These are phyloP conservation scores for Magallana gigas DNA, from an alignment of 1,140 invertebrate species.

Conservation along the genomic window DNA sequence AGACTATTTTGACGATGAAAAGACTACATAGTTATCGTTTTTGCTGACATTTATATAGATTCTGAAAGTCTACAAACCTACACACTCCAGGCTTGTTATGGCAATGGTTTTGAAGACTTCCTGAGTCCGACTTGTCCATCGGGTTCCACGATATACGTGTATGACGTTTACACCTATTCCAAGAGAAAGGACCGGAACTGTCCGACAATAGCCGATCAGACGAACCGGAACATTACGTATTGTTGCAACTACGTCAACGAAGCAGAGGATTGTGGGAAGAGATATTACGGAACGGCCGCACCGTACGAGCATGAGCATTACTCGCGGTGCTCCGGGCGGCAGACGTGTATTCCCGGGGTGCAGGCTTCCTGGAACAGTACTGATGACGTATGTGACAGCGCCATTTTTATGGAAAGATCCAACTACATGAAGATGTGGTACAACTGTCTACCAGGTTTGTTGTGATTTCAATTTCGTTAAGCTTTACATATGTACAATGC, in stretches of 20 bases:
- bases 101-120: slow-evolving; percentile 2
- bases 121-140: neutral
- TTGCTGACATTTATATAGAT: neutral
- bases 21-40: no score
- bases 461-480: no score
- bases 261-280: slow-evolving; percentile 50
- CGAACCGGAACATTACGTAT: neutral
- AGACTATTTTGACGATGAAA: no score
- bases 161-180: slow-evolving; percentile 39
- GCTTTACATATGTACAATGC: no score
- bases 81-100: slow-evolving; percentile 26
- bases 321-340: slow-evolving; percentile 7
- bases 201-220: neutral
- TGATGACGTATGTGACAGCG: neutral
- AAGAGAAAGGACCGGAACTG: slow-evolving; percentile 30
- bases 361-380: slow-evolving; percentile 42
- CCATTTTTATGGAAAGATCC: neutral
- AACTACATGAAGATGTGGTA: slow-evolving; percentile 47
- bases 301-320: slow-evolving; percentile 26
- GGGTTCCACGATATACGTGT: slow-evolving; percentile 1
- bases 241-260: slow-evolving; percentile 52
- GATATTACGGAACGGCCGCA: slow-evolving; percentile 32
- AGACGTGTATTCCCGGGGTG: neutral
- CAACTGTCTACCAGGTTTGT: slow-evolving; percentile 45
- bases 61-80: neutral